phyloP scores from a whole-genome alignment of 2,888 invertebrate genomes.

The Lathronympha strigana region DNA sequence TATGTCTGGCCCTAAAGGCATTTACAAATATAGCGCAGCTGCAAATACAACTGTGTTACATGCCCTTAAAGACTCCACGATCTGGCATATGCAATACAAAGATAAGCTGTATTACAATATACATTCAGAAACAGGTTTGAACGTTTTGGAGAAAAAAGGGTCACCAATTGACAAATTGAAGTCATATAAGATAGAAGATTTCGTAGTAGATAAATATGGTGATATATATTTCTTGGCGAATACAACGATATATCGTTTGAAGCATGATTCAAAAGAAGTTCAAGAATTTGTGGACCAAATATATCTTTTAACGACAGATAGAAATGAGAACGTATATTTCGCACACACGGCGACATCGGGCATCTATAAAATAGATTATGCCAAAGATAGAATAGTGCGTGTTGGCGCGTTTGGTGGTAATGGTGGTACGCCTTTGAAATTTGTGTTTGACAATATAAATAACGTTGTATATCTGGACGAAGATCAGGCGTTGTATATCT shows the following conservation, averaged over 20 bases:
- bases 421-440: slow-evolving; percentile 55
- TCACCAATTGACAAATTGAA: background rate
- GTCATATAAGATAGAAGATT: slow-evolving; percentile 63
- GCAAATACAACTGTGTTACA: slow-evolving; percentile 53
- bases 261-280: slow-evolving; percentile 56
- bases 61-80: slow-evolving; percentile 60
- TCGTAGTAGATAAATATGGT: slow-evolving; percentile 62
- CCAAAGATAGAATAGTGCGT: slow-evolving; percentile 53
- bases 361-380: slow-evolving; percentile 62
- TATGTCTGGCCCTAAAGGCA: slow-evolving; percentile 61
- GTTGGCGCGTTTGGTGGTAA: slow-evolving; percentile 59
- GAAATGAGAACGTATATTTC: slow-evolving; percentile 60
- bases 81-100: slow-evolving; percentile 68
- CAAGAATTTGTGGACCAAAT: slow-evolving; percentile 58
- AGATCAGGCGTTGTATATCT: slow-evolving; percentile 59
- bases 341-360: slow-evolving; percentile 60
- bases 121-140: slow-evolving; percentile 59
- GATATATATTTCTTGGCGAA: slow-evolving; percentile 68
- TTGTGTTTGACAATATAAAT: slow-evolving; percentile 65
- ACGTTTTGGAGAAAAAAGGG: slow-evolving; percentile 56
- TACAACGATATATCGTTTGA: slow-evolving; percentile 57
- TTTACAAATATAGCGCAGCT: slow-evolving; percentile 59
- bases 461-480: slow-evolving; percentile 66
- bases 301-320: slow-evolving; percentile 63
- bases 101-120: slow-evolving; percentile 61